Conservation (phyloP, 1,140 invertebrate genomes). For the Oedothorax gibbosus region DNA sequence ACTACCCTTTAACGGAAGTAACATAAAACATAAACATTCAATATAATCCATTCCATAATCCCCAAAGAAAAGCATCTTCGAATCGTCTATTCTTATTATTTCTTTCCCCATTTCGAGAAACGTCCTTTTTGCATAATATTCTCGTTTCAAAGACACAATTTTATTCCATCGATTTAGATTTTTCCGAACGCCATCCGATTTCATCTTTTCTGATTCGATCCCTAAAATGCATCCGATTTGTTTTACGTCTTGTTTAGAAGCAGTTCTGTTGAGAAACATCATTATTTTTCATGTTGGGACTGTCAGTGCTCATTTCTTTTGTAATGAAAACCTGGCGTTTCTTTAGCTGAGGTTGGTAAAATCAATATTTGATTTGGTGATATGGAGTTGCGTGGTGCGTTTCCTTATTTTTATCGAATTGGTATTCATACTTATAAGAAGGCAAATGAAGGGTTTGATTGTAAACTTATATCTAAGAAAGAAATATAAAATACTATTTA, state of each 20-base stretch:
- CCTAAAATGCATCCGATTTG: not conserved
- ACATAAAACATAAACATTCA: constrained; percentile 37
- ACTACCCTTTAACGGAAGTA: not conserved
- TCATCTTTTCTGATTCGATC: not conserved
- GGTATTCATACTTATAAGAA: too few relatives aligned
- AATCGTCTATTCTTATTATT: constrained; percentile 17
- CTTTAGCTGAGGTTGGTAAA: not conserved
- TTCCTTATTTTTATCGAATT: not conserved
- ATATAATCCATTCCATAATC: constrained; percentile 6
- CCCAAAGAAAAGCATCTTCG: not conserved
- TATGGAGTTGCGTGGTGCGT: constrained; percentile 1
- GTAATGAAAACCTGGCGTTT: constrained; percentile 6
- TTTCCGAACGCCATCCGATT: constrained; percentile 6
- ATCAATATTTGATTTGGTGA: constrained; percentile 6
- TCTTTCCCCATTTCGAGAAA: constrained; percentile 29
- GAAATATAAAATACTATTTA: too few relatives aligned
- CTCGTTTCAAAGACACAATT: constrained; percentile 27
- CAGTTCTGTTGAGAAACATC: not conserved
- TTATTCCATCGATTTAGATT: constrained; percentile 20
- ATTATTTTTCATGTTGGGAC: constrained; percentile 32
- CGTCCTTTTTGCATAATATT: constrained; percentile 42
- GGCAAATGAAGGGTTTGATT: too few relatives aligned
- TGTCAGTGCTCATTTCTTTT: constrained; percentile 2
- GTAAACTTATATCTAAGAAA: too few relatives aligned
- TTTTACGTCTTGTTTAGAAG: constrained; percentile 22